Evolutionary conservation across 1,140 invertebrate species (phyloP), one percentile per base, ranked within the genome.

Genomic region (Halesus radiatus): DNA sequence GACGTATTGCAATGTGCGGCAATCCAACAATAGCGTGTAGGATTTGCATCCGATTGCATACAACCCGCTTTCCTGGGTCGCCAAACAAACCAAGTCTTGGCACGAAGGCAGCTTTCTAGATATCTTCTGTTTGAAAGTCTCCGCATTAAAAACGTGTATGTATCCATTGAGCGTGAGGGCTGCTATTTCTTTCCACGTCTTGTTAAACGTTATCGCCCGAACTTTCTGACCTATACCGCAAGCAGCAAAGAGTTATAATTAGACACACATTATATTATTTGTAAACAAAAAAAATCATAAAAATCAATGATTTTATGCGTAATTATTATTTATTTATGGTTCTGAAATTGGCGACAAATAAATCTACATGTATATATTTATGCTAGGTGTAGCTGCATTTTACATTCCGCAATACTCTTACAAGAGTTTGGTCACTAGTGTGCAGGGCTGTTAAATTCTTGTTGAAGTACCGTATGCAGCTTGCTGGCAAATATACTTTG

Each of bases 21-120:
- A 94, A 88, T 99, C 97, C 54, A 98, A 89, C 8, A 98, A 88
- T 54, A 97, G 91, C 3, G 97, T 97, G 86, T 98, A 97, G 52
- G 97, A 98, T 80, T 96, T 94, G 85, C 97, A 98, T 22, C 98
- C 98, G 60, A 98, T 94, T 3, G 97, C 97, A 88, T 98, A 98
- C 8, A 96, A 89, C 26, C 95, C 95, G 84, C 93, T 93, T 80
- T 95, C 94, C 85, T 90, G 89, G 6, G 88, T 94, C 52, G 96
- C 94, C 84, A 98, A 91, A 87, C 97, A 98, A 1, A 98, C 97
- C 88, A 98, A 97, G 88, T 99, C 98, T 87, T 96, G 94, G 81
- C 93, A 94, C 84, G 96, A 96, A 3, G 95, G 95, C 81, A 98
- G 89, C 87, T 97, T 97, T 82, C 95, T 90, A 3, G 95, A 96